Conservation (phyloP, 2,113 vertebrate genomes). For the Poecile atricapillus region DNA sequence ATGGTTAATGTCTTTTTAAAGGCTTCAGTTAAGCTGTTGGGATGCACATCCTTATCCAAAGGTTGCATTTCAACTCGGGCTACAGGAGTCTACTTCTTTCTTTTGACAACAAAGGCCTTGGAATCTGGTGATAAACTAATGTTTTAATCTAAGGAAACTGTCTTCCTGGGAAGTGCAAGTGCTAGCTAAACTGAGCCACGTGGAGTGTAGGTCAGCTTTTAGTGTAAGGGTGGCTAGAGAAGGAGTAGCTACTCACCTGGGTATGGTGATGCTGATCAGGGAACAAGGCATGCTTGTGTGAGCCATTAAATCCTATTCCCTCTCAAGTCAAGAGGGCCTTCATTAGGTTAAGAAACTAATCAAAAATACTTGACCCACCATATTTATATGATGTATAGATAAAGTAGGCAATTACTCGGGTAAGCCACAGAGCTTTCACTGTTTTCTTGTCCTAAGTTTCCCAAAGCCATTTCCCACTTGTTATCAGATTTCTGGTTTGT, state of each 20-base stretch:
- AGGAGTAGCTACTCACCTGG: not conserved
- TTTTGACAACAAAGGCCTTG: not conserved
- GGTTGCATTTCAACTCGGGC: not conserved
- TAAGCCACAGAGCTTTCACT: not conserved
- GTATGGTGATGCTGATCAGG: not conserved
- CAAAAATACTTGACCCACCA: slow-evolving; percentile 3
- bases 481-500: not conserved
- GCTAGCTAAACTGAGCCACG: not conserved
- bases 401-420: not conserved
- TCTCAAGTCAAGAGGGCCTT: not conserved
- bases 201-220: not conserved
- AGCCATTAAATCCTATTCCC: slow-evolving; percentile 1
- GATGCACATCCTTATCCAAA: not conserved
- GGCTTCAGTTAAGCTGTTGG: not conserved
- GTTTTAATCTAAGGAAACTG: not conserved
- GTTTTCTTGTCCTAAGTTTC: not conserved
- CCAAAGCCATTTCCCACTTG: not conserved
- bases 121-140: not conserved
- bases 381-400: not conserved
- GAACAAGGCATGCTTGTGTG: not conserved
- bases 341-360: slow-evolving; percentile 33
- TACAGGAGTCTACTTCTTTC: not conserved
- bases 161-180: not conserved
- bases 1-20: not conserved
- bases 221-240: not conserved